Evolutionary conservation across 2,113 vertebrate species (phyloP), one percentile per base, ranked within the genome.

Genomic region (Brienomyrus longianalis): DNA sequence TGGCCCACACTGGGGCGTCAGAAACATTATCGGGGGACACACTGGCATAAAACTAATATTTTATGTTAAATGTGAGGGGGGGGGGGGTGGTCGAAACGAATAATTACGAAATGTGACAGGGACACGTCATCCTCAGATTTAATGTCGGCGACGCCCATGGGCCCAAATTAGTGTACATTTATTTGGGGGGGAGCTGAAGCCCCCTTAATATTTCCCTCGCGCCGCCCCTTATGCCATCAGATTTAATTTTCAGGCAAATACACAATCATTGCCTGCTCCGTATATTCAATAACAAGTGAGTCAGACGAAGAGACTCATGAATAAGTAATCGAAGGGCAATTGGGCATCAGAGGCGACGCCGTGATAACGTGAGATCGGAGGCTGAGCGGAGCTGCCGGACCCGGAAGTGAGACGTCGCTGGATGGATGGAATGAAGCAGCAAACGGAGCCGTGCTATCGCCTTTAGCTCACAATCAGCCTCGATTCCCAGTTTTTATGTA

Each of bases 391-490:
- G 21, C 39, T 23, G 5, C 89, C 90, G 90, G 90, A 90, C 80
- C 77, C 90, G 90, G 90, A 90, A 90, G 88, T 90, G 90, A 48
- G 90, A 43, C 35, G 62, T 74, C 43, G 86, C 86, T 83, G 39
- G 3, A 66, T 83, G 77, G 27, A 5, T 35, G 52, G 89, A 47
- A 90, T 90, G 89, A 90, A 52, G 83, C 89, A 87, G 89, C 85
- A 52, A 86, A 52, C 50, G 27, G 66, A 39, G 66, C 9, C 27
- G 19, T 52, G 27, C 66, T 31, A 43, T 31, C 7, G 43, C 17
- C n/a, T 35, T 52, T 80, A 59, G 77, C 39, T 27, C 27, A 17
- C 2, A 62, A 11, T 83, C 45, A 62, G 27, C 6, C 35, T 45
- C 27, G 0, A 52, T 52, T 17, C 45, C 88, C 15, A 19, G 19